Base-by-base conservation (phyloP, 2,888 invertebrate species). In the Steinernema carpocapsae region DNA sequence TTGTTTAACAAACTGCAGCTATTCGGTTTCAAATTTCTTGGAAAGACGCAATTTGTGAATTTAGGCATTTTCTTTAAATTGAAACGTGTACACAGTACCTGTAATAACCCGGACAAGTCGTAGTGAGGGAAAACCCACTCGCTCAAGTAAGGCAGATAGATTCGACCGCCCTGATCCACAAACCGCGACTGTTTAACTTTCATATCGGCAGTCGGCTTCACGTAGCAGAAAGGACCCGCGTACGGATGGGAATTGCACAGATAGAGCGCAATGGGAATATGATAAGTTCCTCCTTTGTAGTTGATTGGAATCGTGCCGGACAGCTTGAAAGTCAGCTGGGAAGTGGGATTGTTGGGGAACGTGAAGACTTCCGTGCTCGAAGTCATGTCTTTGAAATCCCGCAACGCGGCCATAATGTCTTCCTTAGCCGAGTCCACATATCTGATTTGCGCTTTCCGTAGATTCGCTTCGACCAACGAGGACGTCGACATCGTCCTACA, bases 241-340 rank as follows among this genome's bases (percentile, higher is more conserved):
- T 93, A 92, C 0, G 99, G 99, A 91, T 99, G 95, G 3, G 95
- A 96, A 87, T 97, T 95, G 92, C 95, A 93, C 71, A 99, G 88
- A 94, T 95, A 97, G 85, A 99, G 92, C 87, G 93, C 93, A 51
- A 99, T 92, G 17, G 99, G 99, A 88, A 99, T 99, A 89, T 97
- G 94, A 89, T 99, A 99, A 64, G 91, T 91, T 76, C 91, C 90
- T 76, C 92, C 93, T 87, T 88, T 89, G 77, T 89, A 90, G 26
- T 78, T 78, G 2, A 90, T 89, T 48, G 90, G 90, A 75, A 90
- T 88, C 2, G 90, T 90, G 43, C 90, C 90, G 77, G 87, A 85
- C 37, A 90, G 80, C 72, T 88, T 86, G n/a, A 90, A 82, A 26
- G 89, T 83, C 2, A 48, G 73, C 22, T 86, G 85, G 76, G 88